Base-by-base conservation (phyloP, 2,113 vertebrate species). In the Eublepharis macularius region DNA sequence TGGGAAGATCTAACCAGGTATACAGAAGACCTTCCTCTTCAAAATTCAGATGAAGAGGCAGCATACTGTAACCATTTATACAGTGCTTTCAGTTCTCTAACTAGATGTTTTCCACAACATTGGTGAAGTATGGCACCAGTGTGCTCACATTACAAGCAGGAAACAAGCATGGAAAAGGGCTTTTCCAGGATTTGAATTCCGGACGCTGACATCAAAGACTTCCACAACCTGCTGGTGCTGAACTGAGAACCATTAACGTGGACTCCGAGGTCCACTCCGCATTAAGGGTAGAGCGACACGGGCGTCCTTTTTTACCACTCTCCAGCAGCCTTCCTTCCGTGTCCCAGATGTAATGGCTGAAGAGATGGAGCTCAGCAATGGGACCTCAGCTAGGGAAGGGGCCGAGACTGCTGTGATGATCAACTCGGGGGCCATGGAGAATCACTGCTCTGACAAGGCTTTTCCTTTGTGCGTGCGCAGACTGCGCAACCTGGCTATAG, bases 401-500 rank as follows among this genome's bases (percentile, higher is more conserved):
- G 83, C 63, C 70, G 94, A 94, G 81, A 90, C 65, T 49, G 81
- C 84, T 87, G 74, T 92, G 89, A 87, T 87, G 34, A 34, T 43
- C 17, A 41, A 1, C 8, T 4, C 21, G 2, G 47, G 16, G 4
- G 29, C 32, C 86, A 8, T n/a, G 2, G 86, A 83, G 83, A 45
- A 0, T 41, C 90, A 82, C 80, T 76, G 86, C 80, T 77, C 73
- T 86, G 54, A 87, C 90, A 88, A 93, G 86, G 45, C 74, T 39
- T 86, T 91, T 39, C 65, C 80, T 66, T 89, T 91, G 84, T 88
- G 88, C 60, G 68, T 87, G 84, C 87, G 82, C 85, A 84, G 77
- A 49, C 91, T 92, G 86, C 96, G 97, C 81, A 94, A 21, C 57
- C 92, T 97, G 84, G 96, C 98, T 60, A 92, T 97, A 88, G 81